Base-by-base conservation (phyloP, 64 coral and sea anemone genomes). In the Montipora efflorescens region DNA sequence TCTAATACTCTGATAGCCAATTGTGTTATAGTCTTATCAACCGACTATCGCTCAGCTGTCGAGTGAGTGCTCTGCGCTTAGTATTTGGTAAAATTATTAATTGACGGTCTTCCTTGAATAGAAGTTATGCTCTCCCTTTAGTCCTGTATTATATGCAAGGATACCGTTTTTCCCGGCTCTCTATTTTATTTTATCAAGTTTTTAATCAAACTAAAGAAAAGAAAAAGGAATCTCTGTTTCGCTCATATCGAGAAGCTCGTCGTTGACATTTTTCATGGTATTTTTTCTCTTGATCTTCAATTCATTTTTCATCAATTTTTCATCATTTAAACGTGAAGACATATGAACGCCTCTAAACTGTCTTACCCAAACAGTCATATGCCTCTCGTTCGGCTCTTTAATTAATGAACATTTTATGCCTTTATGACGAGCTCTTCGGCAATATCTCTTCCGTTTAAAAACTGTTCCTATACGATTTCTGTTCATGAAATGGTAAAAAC, bases 351-450 rank as follows among this genome's bases (percentile, higher is more conserved):
- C 7, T 57, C 53, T 8, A 57, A 57, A 57, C 53, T 48, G 47
- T 78, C 47, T 78, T 11, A 49, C 49, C n/a, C 14, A 70, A 19
- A 2, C 36, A 36, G 36, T 36, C 36, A 36, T 36, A 36, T 36
- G 36, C 36, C 36, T 36, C 36, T 36, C 36, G 36, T 36, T 36
- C 36, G 36, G 36, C 36, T 36, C 36, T 36, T 36, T 36, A 36
- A 36, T 36, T 49, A 49, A 86, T 86, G 44, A 86, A 86, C 68
- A 73, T 86, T 86, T 86, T 49, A 86, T 86, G 13, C 14, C 19
- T 69, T 86, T 71, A 22, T 47, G 16, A 21, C 8, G 13, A n/a
- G 59, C 59, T 83, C 80, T 61, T 57, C 43, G 10, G 7, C 9
- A 48, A n/a, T 66, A 7, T 83, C 43, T 5, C 18, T 71, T 71